Evolutionary conservation across 2,797 vertebrate species (phyloP).

Genomic region (Hydrocynus forskahlii): DNA sequence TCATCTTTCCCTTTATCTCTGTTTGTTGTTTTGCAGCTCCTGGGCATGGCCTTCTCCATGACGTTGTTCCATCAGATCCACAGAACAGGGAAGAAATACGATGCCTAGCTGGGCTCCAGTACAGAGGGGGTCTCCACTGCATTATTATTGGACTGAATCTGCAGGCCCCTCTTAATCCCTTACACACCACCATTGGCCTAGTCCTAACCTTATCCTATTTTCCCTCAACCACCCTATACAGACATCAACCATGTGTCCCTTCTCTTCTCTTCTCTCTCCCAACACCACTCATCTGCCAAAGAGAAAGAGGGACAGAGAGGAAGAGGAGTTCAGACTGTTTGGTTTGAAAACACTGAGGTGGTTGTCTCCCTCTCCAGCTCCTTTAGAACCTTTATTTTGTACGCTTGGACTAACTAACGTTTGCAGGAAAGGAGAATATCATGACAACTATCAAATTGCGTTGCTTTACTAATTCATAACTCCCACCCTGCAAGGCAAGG

Average conservation of each 20-base stretch:
- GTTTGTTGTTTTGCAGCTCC: constrained; percentile 81
- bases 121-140: constrained; percentile 61
- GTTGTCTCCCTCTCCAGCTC: constrained; percentile 61
- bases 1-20: constrained; percentile 49
- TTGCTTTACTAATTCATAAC: constrained; percentile 73
- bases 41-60: constrained; percentile 99
- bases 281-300: constrained; percentile 81
- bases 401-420: constrained; percentile 70
- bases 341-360: constrained; percentile 62
- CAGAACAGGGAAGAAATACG: constrained; percentile 96
- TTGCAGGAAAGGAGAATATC: constrained; percentile 65
- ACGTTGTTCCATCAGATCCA: constrained; percentile 98
- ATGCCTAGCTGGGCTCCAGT: constrained; percentile 78
- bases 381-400: constrained; percentile 57
- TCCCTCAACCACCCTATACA: constrained; percentile 70
- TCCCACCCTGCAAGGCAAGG: constrained; percentile 58
- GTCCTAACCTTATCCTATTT: constrained; percentile 56
- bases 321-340: constrained; percentile 63
- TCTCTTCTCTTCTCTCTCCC: constrained; percentile 64
- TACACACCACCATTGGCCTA: constrained; percentile 57
- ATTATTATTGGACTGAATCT: constrained; percentile 74
- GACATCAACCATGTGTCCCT: constrained; percentile 64
- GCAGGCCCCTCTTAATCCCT: constrained; percentile 55
- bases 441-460: constrained; percentile 60
- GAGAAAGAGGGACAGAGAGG: constrained; percentile 72